phyloP scores from a whole-genome alignment of 2,797 vertebrate genomes.

The Hybognathus amarus region DNA sequence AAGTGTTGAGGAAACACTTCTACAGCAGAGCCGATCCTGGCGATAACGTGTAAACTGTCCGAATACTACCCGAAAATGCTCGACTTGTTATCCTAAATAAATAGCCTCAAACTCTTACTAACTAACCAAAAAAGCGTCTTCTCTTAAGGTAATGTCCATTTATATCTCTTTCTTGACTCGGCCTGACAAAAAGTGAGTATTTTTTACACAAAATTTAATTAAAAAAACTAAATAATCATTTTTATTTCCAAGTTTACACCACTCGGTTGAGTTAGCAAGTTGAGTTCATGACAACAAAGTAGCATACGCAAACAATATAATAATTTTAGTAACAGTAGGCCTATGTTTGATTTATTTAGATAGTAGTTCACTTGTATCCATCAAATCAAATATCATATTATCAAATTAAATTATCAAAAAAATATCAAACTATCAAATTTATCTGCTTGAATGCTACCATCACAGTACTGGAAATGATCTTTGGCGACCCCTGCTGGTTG shows the following conservation, averaged over 20 bases:
- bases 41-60: slow-evolving; percentile 75
- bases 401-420: too few relatives aligned
- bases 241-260: not conserved
- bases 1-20: slow-evolving; percentile 84
- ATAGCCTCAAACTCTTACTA: not conserved
- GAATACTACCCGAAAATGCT: slow-evolving; percentile 64
- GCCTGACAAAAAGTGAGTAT: not conserved
- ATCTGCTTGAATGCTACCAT: not conserved
- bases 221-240: not conserved
- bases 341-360: not conserved
- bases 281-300: not conserved
- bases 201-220: not conserved
- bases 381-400: too few relatives aligned
- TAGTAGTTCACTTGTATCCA: not conserved
- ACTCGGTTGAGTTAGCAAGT: not conserved
- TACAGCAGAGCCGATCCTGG: slow-evolving; percentile 75
- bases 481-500: not conserved
- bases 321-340: not conserved
- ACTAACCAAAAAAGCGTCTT: not conserved
- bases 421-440: too few relatives aligned
- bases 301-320: not conserved
- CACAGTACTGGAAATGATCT: not conserved
- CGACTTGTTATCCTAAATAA: not conserved
- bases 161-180: not conserved
- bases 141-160: not conserved